Conservation (phyloP, 1,140 invertebrate species). For the Thalassaphorura encarpata region DNA sequence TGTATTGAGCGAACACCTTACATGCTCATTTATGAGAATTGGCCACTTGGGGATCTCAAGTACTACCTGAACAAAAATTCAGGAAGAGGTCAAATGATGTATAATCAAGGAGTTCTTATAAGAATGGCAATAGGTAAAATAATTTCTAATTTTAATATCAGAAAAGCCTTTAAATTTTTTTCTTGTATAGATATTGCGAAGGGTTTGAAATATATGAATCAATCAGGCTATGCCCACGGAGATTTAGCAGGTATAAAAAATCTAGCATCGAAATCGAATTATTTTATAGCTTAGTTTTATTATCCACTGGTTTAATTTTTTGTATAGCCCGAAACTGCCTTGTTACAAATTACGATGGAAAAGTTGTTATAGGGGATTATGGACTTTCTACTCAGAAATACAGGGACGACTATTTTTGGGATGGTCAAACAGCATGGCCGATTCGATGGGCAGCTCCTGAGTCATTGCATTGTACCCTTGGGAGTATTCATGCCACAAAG, state of each 20-base stretch:
- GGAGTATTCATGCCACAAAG: too few species aligned
- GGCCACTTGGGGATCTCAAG: slow-evolving; percentile 48
- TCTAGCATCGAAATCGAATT: neutral
- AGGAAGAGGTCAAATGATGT: too few species aligned
- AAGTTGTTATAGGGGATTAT: slow-evolving; percentile 27
- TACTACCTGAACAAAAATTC: slow-evolving; percentile 46
- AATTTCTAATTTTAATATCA: neutral
- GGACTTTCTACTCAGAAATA: slow-evolving; percentile 35
- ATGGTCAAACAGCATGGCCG: slow-evolving; percentile 54
- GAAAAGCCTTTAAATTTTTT: neutral
- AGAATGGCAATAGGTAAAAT: slow-evolving; percentile 48
- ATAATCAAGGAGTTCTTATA: slow-evolving; percentile 42
- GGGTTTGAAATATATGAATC: slow-evolving; percentile 18
- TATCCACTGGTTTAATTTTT: too few species aligned
- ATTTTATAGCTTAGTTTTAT: neutral
- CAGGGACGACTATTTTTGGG: slow-evolving; percentile 56
- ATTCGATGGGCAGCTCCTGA: slow-evolving; percentile 69
- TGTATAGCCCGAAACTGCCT: slow-evolving; percentile 13
- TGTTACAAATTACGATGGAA: slow-evolving; percentile 8
- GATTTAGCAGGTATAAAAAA: slow-evolving; percentile 11
- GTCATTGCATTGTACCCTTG: slow-evolving; percentile 52
- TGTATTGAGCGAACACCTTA: slow-evolving; percentile 55
- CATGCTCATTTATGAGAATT: slow-evolving; percentile 41
- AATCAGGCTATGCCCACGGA: slow-evolving; percentile 1
- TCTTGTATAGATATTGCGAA: slow-evolving; percentile 12